These are phyloP conservation scores for Drosophila kohkoa DNA, from an alignment of 1,140 invertebrate species.

Conservation along the genomic window DNA sequence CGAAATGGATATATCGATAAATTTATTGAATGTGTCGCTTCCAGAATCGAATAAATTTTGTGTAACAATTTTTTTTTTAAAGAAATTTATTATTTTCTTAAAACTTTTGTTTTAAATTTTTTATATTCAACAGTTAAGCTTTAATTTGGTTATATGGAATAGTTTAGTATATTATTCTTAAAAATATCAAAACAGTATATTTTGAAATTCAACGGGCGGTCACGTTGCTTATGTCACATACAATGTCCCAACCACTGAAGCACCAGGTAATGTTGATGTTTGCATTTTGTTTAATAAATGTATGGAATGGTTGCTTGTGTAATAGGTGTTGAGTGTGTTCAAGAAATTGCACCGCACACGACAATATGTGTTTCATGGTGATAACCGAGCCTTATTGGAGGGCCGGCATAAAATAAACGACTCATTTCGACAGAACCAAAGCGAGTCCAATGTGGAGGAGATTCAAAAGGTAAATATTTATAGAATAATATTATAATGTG, in stretches of 20 bases:
- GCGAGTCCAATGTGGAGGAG: slow-evolving; percentile 62
- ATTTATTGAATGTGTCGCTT: neutral
- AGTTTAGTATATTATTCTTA: neutral
- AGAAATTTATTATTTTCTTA: too few species aligned
- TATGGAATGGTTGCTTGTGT: neutral
- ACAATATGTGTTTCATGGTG: slow-evolving; percentile 72
- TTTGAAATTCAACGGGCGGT: neutral
- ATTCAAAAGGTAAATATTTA: slow-evolving; percentile 65
- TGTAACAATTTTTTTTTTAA: too few species aligned
- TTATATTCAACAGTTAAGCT: neutral
- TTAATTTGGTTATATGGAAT: neutral
- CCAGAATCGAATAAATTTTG: too few species aligned
- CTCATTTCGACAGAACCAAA: slow-evolving; percentile 67
- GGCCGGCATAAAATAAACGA: slow-evolving; percentile 75
- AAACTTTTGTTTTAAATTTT: too few species aligned
- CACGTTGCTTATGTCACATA: slow-evolving; percentile 26
- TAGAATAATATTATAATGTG: neutral
- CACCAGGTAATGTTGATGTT: slow-evolving; percentile 51
- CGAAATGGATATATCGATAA: slow-evolving; percentile 22
- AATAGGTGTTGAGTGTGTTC: slow-evolving; percentile 71
- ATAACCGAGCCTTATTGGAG: slow-evolving; percentile 54
- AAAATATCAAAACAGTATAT: neutral
- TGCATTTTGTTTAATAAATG: neutral
- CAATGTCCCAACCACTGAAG: slow-evolving; percentile 66
- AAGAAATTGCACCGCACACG: slow-evolving; percentile 79